Base-by-base conservation (phyloP, 1,140 invertebrate genomes). In the Zeugodacus cucurbitae region DNA sequence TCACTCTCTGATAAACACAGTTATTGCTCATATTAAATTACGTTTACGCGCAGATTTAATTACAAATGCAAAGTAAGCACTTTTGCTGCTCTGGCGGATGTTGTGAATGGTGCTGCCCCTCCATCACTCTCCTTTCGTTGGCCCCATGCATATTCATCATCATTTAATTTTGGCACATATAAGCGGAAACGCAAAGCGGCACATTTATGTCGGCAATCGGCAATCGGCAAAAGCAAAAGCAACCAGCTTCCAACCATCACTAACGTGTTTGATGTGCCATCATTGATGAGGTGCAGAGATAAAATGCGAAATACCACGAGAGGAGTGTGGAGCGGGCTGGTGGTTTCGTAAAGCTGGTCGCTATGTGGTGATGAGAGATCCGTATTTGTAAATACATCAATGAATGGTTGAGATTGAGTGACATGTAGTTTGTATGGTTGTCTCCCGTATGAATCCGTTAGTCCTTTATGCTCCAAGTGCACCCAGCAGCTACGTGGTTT, bases 1-100 rank as follows among this genome's bases (percentile, higher is more conserved):
- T n/a, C n/a, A n/a, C n/a, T n/a, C n/a, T n/a, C n/a, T n/a, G n/a
- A 44, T 44, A 67, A 29, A 34, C 11, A 20, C 26, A 32, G 3
- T 17, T 82, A 82, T 48, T 82, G 74, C 74, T 82, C 74, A 82
- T 82, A 82, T 82, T 82, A 82, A 82, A 82, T 82, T 82, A 48
- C 74, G 74, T 82, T 82, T 82, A 82, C n/a, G 41, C 74, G n/a
- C 74, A 48, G 20, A 82, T 82, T 82, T 82, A 82, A 82, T 82
- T 82, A 82, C 74, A 82, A 48, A 82, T 82, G 74, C 37, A 82
- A 82, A 82, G 41, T 48, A 54, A 48, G 41, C 41, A 82, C 41
- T 82, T 44, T 48, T 48, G 22, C 74, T 22, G 3, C n/a, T 54
- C 41, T 14, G 74, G 41, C 67, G 67, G 17, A 74, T 74, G 67